phyloP scores from a whole-genome alignment of 2,113 vertebrate genomes.

The Cheirogaleus medius region DNA sequence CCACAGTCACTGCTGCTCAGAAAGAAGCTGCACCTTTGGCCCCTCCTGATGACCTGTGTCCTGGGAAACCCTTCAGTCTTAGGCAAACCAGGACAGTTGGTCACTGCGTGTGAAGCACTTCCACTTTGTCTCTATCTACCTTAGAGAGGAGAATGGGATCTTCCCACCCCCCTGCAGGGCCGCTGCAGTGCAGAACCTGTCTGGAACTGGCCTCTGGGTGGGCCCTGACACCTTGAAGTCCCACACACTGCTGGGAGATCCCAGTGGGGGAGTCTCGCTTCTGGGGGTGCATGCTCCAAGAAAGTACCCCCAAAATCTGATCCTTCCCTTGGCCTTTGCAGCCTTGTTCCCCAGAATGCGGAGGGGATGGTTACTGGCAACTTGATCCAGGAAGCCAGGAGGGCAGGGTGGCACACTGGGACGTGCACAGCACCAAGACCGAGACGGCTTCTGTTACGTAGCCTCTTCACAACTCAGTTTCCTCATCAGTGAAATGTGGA shows the following conservation, averaged over 20 bases:
- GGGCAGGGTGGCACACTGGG: background rate
- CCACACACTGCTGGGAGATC: too few species aligned
- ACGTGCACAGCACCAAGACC: background rate
- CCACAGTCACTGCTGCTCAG: background rate
- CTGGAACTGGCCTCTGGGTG: background rate
- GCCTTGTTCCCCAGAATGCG: background rate
- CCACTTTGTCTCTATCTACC: background rate
- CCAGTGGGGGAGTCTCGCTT: background rate
- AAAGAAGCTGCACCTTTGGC: background rate
- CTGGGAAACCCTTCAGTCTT: background rate
- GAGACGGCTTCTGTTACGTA: background rate
- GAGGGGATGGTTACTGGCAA: background rate
- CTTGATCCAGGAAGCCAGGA: background rate
- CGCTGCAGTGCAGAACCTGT: background rate
- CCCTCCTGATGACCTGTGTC: background rate
- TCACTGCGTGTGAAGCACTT: background rate
- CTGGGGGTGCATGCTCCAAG: background rate
- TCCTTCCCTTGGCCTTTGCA: background rate
- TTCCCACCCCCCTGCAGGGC: accelerated
- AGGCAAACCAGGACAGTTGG: background rate
- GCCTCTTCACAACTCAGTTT: background rate
- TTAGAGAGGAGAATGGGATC: background rate
- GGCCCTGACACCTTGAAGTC: background rate
- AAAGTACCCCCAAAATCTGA: background rate
- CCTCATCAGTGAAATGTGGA: background rate